Conservation (phyloP, 2,797 vertebrate species). For the Balearica regulorum region DNA sequence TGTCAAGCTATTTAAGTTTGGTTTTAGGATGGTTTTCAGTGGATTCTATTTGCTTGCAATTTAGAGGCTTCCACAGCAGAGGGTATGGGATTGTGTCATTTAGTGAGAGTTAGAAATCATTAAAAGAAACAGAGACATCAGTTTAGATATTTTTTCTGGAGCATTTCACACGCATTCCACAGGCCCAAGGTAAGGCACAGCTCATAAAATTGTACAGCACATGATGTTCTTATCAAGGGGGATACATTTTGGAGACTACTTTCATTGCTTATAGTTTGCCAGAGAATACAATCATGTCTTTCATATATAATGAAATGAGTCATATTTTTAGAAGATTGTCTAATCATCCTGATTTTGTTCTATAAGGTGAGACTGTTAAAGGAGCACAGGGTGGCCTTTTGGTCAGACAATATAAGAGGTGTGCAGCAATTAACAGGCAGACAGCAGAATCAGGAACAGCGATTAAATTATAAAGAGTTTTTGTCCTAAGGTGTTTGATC, state of each 20-base stretch:
- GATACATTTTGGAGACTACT: not conserved
- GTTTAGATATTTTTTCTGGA: constrained; percentile 39
- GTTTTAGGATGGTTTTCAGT: constrained; percentile 35
- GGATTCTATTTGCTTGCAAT: constrained; percentile 58
- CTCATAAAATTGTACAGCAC: constrained; percentile 10
- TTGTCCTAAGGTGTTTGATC: constrained; percentile 30
- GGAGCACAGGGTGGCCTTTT: not conserved
- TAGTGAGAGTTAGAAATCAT: constrained; percentile 45
- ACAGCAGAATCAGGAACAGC: not conserved
- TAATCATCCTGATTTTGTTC: not conserved
- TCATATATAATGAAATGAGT: not conserved
- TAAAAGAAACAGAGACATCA: constrained; percentile 35
- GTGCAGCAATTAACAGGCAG: constrained; percentile 2
- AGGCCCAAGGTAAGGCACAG: constrained; percentile 20
- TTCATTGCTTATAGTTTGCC: not conserved
- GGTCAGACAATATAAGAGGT: not conserved
- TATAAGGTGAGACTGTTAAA: not conserved
- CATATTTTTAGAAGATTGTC: not conserved
- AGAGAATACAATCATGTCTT: not conserved
- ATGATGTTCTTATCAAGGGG: not conserved
- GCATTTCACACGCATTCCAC: constrained; percentile 23
- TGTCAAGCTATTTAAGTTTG: constrained; percentile 61
- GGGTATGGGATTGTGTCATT: not conserved
- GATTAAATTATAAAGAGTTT: constrained; percentile 12
- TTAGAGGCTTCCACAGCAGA: constrained; percentile 42